Evolutionary conservation across 2,888 invertebrate species (phyloP).

Genomic region (Limnephilus marmoratus): DNA sequence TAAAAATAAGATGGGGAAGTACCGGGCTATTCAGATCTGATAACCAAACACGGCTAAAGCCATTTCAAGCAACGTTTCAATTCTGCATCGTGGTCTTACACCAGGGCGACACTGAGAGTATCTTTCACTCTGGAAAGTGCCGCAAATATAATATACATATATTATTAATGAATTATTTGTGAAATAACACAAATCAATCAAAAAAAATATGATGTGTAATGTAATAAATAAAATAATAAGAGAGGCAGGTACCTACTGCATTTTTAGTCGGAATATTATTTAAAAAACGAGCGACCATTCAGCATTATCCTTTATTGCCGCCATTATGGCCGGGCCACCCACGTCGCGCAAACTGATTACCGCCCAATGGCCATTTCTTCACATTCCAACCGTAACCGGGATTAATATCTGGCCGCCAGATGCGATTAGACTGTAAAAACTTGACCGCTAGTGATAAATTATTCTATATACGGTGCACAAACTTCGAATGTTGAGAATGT

Average conservation of each 20-base stretch:
- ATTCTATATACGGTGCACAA: conserved; percentile 30
- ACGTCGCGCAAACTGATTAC: conserved; percentile 49
- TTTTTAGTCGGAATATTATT: not conserved
- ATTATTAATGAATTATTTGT: no score
- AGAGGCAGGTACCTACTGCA: not conserved
- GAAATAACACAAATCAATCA: no score
- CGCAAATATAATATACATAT: no score
- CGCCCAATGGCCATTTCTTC: conserved; percentile 44
- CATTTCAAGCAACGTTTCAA: no score
- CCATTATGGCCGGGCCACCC: conserved; percentile 54
- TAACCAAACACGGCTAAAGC: no score
- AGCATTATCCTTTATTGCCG: conserved; percentile 48
- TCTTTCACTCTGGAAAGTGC: no score
- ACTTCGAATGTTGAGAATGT: not conserved
- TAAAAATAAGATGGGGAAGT: no score
- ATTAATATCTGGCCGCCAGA: conserved; percentile 2
- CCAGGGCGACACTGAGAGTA: no score
- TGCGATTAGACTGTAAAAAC: conserved; percentile 48
- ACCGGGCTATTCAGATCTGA: no score
- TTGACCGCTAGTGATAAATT: conserved; percentile 27
- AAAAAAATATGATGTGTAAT: not conserved
- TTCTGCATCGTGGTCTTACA: no score
- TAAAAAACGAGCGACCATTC: conserved; percentile 23
- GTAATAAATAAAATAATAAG: not conserved
- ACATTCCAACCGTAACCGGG: conserved; percentile 48